Evolutionary conservation across 2,888 invertebrate genomes (phyloP).

Genomic region (Xanthia togata): DNA sequence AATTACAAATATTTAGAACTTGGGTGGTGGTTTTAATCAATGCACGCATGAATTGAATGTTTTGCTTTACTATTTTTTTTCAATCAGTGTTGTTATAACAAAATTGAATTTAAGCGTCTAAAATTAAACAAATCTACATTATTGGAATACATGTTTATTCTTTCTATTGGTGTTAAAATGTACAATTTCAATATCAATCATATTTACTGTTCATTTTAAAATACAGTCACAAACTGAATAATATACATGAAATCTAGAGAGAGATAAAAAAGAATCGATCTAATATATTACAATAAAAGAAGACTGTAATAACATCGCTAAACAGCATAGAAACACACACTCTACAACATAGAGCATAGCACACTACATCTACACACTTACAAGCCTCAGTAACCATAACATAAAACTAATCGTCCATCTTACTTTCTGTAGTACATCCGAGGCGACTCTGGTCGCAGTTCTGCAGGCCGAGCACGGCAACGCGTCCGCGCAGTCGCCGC

Average conservation of each 20-base stretch:
- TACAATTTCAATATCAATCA: neutral
- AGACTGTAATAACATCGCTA: too few relatives aligned
- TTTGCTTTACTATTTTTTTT: constrained; percentile 29
- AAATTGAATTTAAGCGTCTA: too few relatives aligned
- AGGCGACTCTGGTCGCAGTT: constrained; percentile 83
- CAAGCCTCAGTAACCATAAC: neutral
- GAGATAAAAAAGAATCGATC: neutral
- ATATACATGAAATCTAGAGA: neutral
- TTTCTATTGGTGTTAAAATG: neutral
- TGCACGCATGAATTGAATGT: constrained; percentile 34
- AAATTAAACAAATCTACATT: neutral
- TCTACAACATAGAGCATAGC: too few relatives aligned
- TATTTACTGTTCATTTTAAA: neutral
- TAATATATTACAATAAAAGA: neutral
- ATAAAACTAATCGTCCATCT: neutral
- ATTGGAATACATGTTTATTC: neutral
- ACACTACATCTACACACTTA: too few relatives aligned
- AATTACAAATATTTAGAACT: too few relatives aligned
- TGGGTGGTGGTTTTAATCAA: constrained; percentile 26
- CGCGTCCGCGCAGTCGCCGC: constrained; percentile 80
- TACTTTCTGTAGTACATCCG: constrained; percentile 75
- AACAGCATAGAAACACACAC: too few relatives aligned
- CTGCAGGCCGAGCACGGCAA: constrained; percentile 84
- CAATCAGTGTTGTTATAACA: neutral
- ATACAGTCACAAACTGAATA: neutral